Evolutionary conservation across 2,888 invertebrate species (phyloP).

Genomic region (Thecophora atra): DNA sequence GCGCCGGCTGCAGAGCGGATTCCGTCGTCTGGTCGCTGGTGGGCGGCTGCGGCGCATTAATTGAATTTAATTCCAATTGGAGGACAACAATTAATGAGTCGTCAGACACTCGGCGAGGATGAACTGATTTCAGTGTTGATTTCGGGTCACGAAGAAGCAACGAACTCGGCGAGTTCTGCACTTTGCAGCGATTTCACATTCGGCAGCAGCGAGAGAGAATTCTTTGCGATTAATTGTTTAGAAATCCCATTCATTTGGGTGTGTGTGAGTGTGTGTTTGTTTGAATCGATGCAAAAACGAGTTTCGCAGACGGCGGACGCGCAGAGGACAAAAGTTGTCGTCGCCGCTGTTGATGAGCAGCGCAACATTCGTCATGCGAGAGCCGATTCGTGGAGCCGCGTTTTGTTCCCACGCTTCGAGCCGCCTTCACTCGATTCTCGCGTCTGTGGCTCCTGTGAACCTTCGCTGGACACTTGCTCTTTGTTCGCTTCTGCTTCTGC

Average conservation of each 20-base stretch:
- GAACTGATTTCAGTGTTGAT: background rate
- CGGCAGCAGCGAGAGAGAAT: too few species aligned
- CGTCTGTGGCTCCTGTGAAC: constrained; percentile 27
- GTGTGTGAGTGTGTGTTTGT: too few species aligned
- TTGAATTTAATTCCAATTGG: constrained; percentile 6
- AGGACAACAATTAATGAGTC: too few species aligned
- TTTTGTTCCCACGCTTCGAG: constrained; percentile 33
- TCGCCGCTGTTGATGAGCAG: constrained; percentile 5
- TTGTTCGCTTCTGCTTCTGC: constrained; percentile 4
- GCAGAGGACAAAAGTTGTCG: constrained; percentile 14
- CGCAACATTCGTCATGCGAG: too few species aligned
- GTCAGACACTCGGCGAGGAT: background rate
- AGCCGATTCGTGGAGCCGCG: constrained; percentile 27
- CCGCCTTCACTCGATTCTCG: constrained; percentile 42
- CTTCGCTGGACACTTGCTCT: constrained; percentile 31
- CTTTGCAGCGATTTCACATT: too few species aligned
- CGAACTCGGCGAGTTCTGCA: too few species aligned
- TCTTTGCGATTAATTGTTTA: too few species aligned
- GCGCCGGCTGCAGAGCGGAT: background rate
- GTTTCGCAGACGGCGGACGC: background rate
- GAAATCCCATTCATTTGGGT: too few species aligned
- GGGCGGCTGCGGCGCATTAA: constrained; percentile 3
- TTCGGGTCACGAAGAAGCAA: background rate
- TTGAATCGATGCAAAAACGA: too few species aligned
- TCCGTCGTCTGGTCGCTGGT: background rate